Conservation (phyloP, 2,113 vertebrate species). For the Gymnogyps californianus region DNA sequence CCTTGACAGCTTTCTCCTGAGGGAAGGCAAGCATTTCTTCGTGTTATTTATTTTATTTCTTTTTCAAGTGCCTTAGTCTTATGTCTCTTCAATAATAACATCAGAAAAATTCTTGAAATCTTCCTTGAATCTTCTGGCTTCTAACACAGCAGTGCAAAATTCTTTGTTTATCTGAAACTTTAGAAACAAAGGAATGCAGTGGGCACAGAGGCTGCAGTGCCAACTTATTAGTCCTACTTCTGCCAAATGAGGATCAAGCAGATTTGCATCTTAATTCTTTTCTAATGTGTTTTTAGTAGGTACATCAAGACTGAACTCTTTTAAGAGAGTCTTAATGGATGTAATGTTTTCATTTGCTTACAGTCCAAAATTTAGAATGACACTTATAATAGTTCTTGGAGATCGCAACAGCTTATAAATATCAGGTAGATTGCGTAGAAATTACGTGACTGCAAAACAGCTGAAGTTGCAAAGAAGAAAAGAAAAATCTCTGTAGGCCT, state of each 20-base stretch:
- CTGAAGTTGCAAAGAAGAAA: not conserved
- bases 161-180: not conserved
- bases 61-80: not conserved
- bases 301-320: not conserved
- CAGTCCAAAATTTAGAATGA: not conserved
- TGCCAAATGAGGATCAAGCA: constrained; percentile 1
- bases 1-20: not conserved
- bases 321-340: not conserved
- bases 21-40: not conserved
- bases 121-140: not conserved
- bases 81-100: not conserved
- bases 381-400: not conserved
- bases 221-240: not conserved
- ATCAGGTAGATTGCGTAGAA: not conserved
- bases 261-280: not conserved
- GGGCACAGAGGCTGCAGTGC: not conserved
- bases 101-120: not conserved
- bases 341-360: not conserved
- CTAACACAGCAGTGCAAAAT: not conserved
- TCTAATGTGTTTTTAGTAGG: constrained; percentile 7
- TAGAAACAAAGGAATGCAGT: not conserved
- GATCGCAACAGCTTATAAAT: not conserved
- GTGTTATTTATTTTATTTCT: not conserved
- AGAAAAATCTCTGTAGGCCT: not conserved
- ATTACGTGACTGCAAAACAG: not conserved